These are phyloP conservation scores for Nyctibius grandis DNA, from an alignment of 2,797 vertebrate genomes.

Conservation along the genomic window DNA sequence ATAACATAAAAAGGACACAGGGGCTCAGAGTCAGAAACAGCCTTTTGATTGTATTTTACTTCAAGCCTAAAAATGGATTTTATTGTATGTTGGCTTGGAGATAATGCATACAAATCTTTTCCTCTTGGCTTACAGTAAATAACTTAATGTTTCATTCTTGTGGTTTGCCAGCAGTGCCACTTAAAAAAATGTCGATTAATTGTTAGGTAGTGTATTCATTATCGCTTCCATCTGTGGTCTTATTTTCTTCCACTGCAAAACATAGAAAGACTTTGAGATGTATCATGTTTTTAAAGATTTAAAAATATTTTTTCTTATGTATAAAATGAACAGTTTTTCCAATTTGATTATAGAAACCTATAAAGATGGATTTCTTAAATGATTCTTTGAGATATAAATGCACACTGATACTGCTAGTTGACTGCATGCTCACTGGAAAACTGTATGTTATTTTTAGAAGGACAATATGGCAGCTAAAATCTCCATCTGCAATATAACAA, in stretches of 20 bases:
- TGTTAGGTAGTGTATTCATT: conserved; percentile 1
- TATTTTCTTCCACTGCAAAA: not conserved
- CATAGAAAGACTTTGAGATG: not conserved
- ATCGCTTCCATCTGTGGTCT: not conserved
- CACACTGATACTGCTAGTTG: conserved; percentile 33
- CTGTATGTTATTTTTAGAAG: conserved; percentile 71
- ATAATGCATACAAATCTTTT: conserved; percentile 75
- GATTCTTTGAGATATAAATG: conserved; percentile 19
- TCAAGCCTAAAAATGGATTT: conserved; percentile 5
- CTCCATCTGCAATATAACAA: conserved; percentile 63
- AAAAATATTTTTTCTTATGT: not conserved
- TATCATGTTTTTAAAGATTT: not conserved
- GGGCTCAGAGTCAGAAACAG: not conserved
- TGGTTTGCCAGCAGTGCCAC: conserved; percentile 32
- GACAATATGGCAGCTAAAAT: conserved; percentile 69
- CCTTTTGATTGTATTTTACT: conserved; percentile 24
- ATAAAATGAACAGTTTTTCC: not conserved
- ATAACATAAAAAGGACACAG: not conserved
- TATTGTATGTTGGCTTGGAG: not conserved
- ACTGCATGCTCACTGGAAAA: conserved; percentile 50
- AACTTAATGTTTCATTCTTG: conserved; percentile 86
- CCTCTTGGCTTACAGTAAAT: conserved; percentile 87
- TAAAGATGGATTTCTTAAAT: conserved; percentile 18
- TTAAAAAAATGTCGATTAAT: not conserved
- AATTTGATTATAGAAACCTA: not conserved